Percentiles rank a stretch among this genome's conserved stretches.
Conservation (phyloP, 2,113 vertebrate genomes). For the Sciurus niger region DNA sequence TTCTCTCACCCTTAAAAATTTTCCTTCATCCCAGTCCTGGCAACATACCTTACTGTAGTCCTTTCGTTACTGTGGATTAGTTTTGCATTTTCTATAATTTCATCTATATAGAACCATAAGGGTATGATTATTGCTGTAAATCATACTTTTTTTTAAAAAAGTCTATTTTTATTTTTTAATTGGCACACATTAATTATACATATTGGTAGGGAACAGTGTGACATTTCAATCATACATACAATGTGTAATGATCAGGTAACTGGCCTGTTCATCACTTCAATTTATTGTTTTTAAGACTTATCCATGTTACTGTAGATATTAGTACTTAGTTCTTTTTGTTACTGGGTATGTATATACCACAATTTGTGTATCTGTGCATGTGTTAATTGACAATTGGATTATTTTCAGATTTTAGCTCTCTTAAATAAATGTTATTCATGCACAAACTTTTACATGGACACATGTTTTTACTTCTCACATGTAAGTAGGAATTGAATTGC, state of each 20-base stretch:
- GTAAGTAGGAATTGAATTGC: slow-evolving; percentile 43
- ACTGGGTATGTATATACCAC: not conserved
- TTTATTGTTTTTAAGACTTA: not conserved
- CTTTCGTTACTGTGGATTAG: not conserved
- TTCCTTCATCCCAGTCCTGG: too few relatives aligned
- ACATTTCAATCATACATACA: not conserved
- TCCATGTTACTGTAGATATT: not conserved
- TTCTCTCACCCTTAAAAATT: not conserved
- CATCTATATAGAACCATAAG: not conserved
- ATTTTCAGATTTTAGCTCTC: slow-evolving; percentile 38
- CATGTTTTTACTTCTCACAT: slow-evolving; percentile 17
- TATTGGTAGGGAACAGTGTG: not conserved
- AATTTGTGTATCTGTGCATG: slow-evolving; percentile 35
- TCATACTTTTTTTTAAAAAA: not conserved
- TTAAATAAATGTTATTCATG: slow-evolving; percentile 24
- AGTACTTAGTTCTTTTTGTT: slow-evolving; percentile 21
- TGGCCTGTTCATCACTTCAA: not conserved
- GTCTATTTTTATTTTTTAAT: not conserved
- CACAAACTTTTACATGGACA: not conserved
- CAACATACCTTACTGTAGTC: not conserved
- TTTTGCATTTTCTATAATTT: slow-evolving; percentile 53
- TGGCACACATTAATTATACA: not conserved
- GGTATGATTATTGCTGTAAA: not conserved
- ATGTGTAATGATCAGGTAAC: not conserved
- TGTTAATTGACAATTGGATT: slow-evolving; percentile 7